A percentile compares a stretch with the other conserved stretches of the same genome.
Conservation (phyloP, 2,888 invertebrate species). For the Incurvaria masculella region DNA sequence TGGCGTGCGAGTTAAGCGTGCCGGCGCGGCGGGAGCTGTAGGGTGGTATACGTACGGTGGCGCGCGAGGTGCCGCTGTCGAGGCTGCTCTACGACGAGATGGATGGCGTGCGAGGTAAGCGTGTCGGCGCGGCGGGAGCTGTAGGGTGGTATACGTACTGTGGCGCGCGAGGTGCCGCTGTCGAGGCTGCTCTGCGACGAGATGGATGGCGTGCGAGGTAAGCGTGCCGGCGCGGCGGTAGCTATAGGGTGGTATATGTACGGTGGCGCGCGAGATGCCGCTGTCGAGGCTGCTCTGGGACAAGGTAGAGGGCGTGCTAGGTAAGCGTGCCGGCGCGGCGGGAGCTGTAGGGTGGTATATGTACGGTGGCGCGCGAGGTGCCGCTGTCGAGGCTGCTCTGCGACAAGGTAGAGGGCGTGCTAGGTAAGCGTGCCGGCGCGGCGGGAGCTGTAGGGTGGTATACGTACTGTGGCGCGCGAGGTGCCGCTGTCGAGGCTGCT, state of each 20-base stretch:
- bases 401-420: constrained; percentile 79
- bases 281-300: constrained; percentile 82
- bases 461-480: constrained; percentile 25
- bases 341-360: constrained; percentile 39
- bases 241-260: constrained; percentile 53
- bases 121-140: no score
- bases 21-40: no score
- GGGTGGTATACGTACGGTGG: constrained; percentile 4
- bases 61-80: constrained; percentile 56
- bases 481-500: constrained; percentile 64
- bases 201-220: constrained; percentile 75
- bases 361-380: constrained; percentile 57
- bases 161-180: constrained; percentile 64
- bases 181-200: constrained; percentile 83
- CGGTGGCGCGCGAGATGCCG: constrained; percentile 61
- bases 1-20: constrained; percentile 53
- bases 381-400: constrained; percentile 80
- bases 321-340: constrained; percentile 72
- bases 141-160: no score
- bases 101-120: constrained; percentile 56
- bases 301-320: constrained; percentile 76
- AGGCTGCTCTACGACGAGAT: constrained; percentile 68
- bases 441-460: constrained; percentile 13
- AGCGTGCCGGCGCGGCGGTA: constrained; percentile 63
- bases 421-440: constrained; percentile 68